Evolutionary conservation across 2,888 invertebrate genomes (phyloP).

Genomic region (Rhynchonema sp.): DNA sequence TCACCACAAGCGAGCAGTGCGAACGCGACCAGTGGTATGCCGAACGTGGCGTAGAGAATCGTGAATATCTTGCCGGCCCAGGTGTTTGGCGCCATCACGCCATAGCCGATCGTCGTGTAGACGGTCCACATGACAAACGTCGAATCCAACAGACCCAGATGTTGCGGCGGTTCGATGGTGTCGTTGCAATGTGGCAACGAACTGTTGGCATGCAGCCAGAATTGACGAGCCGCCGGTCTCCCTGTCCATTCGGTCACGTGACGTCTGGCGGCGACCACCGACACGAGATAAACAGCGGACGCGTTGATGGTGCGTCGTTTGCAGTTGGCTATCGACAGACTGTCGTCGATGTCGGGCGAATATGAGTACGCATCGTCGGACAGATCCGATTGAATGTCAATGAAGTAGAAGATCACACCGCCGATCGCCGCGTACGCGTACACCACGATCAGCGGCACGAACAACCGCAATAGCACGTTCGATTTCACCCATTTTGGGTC

Average conservation of each 20-base stretch:
- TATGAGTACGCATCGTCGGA: no score
- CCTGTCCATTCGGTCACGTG: no score
- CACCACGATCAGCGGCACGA: background rate
- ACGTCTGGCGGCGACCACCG: no score
- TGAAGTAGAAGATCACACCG: background rate
- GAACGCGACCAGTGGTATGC: background rate
- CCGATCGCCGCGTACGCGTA: background rate
- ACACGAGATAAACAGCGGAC: no score
- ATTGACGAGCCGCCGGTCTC: no score
- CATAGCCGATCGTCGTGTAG: background rate
- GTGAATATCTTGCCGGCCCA: background rate
- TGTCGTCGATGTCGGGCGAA: no score
- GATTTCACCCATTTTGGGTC: background rate
- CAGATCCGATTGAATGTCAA: background rate
- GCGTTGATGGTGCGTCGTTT: no score
- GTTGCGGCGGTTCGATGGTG: background rate
- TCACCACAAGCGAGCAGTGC: background rate
- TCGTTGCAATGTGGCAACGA: no score
- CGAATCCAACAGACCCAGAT: background rate
- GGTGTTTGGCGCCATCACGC: background rate
- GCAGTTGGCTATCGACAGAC: no score
- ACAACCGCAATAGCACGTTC: background rate
- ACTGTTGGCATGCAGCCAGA: no score
- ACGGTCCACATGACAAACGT: background rate
- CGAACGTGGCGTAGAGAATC: background rate